Evolutionary conservation across 2,888 invertebrate genomes (phyloP).

Genomic region (Acanthococcus lagerstroemiae): DNA sequence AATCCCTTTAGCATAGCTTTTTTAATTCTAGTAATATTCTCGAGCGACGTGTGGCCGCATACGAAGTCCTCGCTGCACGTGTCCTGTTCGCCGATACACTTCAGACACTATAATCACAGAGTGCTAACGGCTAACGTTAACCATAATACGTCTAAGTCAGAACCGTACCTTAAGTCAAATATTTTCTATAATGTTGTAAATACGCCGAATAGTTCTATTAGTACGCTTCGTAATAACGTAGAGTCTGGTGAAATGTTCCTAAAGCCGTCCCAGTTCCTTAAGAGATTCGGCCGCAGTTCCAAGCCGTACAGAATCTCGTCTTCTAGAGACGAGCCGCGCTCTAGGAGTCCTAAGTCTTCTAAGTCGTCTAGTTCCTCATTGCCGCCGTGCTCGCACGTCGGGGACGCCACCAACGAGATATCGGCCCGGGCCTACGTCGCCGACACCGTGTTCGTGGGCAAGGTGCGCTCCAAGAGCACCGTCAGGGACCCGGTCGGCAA

Average conservation of each 20-base stretch:
- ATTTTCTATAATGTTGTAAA: constrained; percentile 7
- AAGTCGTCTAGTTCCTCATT: not conserved
- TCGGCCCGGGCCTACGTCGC: constrained; percentile 55
- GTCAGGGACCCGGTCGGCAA: constrained; percentile 47
- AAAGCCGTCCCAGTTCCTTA: constrained; percentile 19
- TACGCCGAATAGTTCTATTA: constrained; percentile 5
- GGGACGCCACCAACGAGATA: constrained; percentile 45
- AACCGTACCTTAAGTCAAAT: constrained; percentile 8
- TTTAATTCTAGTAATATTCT: constrained; percentile 19
- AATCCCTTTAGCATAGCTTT: constrained; percentile 27
- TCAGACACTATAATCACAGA: constrained; percentile 20
- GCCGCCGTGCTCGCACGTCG: constrained; percentile 37
- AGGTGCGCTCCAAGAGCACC: constrained; percentile 53
- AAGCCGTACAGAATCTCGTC: constrained; percentile 7
- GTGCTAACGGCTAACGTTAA: constrained; percentile 16
- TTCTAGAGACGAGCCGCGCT: not conserved
- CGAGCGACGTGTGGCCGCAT: constrained; percentile 23
- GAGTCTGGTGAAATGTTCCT: constrained; percentile 26
- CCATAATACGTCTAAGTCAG: not conserved
- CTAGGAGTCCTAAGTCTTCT: constrained; percentile 6
- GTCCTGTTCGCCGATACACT: constrained; percentile 6
- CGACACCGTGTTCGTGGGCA: constrained; percentile 56
- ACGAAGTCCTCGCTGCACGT: constrained; percentile 17
- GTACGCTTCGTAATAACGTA: constrained; percentile 7
- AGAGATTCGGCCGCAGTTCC: constrained; percentile 14